These are phyloP conservation scores for Plestiodon gilberti DNA, from an alignment of 2,113 vertebrate genomes.

Conservation along the genomic window DNA sequence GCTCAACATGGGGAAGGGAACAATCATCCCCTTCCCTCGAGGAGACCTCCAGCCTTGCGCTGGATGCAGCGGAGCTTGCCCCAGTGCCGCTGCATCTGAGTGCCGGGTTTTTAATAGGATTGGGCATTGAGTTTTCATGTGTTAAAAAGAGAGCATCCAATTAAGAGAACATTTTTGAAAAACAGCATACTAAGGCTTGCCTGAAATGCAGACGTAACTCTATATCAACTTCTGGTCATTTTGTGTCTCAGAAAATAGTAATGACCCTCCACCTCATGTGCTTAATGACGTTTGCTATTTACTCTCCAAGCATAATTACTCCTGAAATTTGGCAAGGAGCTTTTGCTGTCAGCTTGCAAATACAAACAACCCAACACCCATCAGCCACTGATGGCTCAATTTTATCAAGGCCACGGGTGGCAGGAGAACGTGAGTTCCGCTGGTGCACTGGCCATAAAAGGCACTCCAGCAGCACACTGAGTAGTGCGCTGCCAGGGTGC, in stretches of 20 bases:
- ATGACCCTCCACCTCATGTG: not conserved
- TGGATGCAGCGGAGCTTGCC: no score
- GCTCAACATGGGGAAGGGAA: no score
- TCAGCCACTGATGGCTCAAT: no score
- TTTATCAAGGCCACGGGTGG: no score
- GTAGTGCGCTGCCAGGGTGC: no score
- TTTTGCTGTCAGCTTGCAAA: not conserved
- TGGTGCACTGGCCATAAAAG: no score
- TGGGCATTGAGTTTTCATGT: not conserved
- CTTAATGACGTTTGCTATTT: conserved; percentile 9
- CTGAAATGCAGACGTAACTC: not conserved
- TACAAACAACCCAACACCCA: not conserved
- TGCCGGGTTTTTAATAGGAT: no score
- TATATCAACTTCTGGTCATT: not conserved
- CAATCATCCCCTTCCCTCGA: no score
- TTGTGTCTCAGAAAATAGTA: not conserved
- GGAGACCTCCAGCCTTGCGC: no score
- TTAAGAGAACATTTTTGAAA: conserved; percentile 9
- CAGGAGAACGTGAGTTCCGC: no score
- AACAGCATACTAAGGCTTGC: not conserved
- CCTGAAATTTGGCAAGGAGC: not conserved
- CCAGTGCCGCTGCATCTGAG: no score
- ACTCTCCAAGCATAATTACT: not conserved
- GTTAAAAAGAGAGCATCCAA: conserved; percentile 2
- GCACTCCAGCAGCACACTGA: no score